These are phyloP conservation scores for Tetragnatha versicolor DNA, from an alignment of 1,140 invertebrate species.

Conservation along the genomic window DNA sequence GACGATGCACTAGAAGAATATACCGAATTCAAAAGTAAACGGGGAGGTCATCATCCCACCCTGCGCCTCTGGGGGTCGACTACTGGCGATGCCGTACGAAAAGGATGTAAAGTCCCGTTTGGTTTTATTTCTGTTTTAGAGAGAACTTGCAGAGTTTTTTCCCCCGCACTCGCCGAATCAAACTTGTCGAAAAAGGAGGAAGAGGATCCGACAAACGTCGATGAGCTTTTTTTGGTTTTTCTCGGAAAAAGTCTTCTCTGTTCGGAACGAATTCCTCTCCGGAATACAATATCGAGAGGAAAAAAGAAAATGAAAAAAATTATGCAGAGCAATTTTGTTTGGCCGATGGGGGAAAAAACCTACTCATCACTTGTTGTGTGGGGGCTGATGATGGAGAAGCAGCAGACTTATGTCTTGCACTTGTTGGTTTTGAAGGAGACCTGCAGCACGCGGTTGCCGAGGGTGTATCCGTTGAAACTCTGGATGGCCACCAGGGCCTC, in stretches of 20 bases:
- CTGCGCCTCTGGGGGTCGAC: conserved; percentile 18
- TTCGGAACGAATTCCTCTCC: conserved; percentile 22
- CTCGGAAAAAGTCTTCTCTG: no score
- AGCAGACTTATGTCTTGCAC: conserved; percentile 62
- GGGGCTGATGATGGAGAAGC: background rate
- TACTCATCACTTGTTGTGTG: conserved; percentile 25
- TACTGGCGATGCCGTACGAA: conserved; percentile 40
- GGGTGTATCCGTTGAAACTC: conserved; percentile 95
- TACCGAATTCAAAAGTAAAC: background rate
- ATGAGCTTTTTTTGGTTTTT: no score
- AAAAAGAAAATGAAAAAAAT: conserved; percentile 20
- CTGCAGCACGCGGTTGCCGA: conserved; percentile 96
- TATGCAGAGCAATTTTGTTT: background rate
- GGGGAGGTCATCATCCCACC: background rate
- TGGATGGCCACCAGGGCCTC: conserved; percentile 97
- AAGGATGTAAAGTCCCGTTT: conserved; percentile 40
- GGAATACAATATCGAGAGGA: background rate
- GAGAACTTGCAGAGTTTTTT: conserved; percentile 33
- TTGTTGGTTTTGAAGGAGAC: conserved; percentile 93
- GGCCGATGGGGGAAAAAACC: conserved; percentile 37
- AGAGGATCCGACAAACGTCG: no score
- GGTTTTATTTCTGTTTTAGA: no score
- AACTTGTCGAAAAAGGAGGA: no score
- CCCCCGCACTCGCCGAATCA: conserved; percentile 29
- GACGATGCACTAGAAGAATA: background rate